Conservation (phyloP, 2,113 vertebrate genomes). For the Athene noctua region DNA sequence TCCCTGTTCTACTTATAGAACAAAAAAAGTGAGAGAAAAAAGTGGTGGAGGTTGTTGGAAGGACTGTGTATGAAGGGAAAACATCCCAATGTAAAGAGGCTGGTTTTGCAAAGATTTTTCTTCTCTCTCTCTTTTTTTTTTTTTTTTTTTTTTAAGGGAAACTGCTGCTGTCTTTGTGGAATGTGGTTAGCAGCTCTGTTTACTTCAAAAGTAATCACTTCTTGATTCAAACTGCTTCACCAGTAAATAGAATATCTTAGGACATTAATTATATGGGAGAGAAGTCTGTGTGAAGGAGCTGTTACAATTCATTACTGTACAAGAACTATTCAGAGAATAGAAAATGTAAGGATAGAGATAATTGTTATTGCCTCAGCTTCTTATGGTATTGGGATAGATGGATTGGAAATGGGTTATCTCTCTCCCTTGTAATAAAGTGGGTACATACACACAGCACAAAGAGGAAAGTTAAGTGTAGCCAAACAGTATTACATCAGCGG, state of each 20-base stretch:
- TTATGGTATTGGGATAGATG: constrained; percentile 73
- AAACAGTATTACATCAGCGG: neutral
- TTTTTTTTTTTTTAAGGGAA: neutral
- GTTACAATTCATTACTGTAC: constrained; percentile 83
- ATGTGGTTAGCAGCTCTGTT: constrained; percentile 72
- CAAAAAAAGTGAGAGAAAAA: neutral
- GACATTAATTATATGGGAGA: constrained; percentile 81
- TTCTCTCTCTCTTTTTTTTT: neutral
- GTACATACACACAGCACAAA: neutral
- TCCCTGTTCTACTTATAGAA: neutral
- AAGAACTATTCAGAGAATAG: constrained; percentile 75
- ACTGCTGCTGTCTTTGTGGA: constrained; percentile 57
- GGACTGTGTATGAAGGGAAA: neutral
- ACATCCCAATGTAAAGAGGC: neutral
- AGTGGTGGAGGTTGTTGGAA: neutral
- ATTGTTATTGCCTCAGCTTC: constrained; percentile 75
- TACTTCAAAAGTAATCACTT: constrained; percentile 81
- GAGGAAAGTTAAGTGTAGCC: constrained; percentile 19
- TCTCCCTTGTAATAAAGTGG: constrained; percentile 67
- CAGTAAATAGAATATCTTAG: constrained; percentile 82
- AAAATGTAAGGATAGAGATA: constrained; percentile 77
- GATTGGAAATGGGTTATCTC: constrained; percentile 77
- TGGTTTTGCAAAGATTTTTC: neutral
- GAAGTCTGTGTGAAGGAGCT: constrained; percentile 76
- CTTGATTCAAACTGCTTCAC: constrained; percentile 76